Conservation (phyloP, 2,113 vertebrate species). For the Diphyllodes magnificus region DNA sequence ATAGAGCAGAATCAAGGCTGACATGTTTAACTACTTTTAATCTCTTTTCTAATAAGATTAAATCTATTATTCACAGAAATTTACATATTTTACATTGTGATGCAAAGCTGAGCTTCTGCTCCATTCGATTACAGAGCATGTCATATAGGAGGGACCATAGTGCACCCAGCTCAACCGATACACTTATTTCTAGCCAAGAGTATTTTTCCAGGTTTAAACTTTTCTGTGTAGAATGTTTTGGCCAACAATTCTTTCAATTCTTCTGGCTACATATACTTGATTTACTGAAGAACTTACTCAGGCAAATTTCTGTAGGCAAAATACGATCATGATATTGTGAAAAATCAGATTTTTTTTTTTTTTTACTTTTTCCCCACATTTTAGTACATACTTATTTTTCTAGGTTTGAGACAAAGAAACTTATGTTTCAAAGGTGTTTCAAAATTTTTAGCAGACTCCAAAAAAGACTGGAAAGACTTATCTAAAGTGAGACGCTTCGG, state of each 20-base stretch:
- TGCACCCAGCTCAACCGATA: background rate
- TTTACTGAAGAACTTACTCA: background rate
- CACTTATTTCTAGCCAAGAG: background rate
- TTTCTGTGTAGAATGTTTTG: background rate
- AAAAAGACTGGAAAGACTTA: background rate
- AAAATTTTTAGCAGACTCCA: background rate
- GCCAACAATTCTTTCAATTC: background rate
- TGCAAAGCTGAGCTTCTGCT: background rate
- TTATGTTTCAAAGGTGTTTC: background rate
- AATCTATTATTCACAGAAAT: conserved; percentile 20
- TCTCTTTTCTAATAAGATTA: conserved; percentile 52
- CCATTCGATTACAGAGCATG: background rate
- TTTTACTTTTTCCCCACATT: background rate
- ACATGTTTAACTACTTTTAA: conserved; percentile 37
- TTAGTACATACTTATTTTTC: background rate
- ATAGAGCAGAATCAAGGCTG: conserved; percentile 13
- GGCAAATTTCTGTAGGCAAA: background rate
- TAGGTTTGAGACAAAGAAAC: background rate
- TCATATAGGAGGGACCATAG: background rate
- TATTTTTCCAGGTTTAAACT: background rate
- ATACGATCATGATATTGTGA: background rate
- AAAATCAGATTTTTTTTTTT: background rate
- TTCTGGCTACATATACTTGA: background rate
- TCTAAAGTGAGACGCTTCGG: background rate
- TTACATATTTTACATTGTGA: background rate